Conservation (phyloP, 2,888 invertebrate species). For the Laspeyria flexula region DNA sequence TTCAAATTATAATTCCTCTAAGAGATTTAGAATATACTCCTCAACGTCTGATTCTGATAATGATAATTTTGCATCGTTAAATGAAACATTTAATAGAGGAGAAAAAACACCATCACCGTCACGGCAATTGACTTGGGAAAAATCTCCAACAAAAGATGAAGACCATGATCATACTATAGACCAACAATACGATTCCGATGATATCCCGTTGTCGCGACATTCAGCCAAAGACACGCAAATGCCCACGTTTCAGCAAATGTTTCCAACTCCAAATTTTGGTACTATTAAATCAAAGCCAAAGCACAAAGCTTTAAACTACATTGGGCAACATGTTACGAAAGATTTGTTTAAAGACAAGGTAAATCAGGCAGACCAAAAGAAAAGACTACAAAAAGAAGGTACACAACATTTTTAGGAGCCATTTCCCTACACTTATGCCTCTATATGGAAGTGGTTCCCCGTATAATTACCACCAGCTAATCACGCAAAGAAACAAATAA, state of each 20-base stretch:
- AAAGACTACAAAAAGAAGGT: too few species aligned
- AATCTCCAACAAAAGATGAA: not conserved
- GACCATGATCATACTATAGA: too few species aligned
- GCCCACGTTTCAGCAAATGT: not conserved
- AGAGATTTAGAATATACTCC: too few species aligned
- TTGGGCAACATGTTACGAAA: not conserved
- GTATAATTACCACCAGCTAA: conserved; percentile 17
- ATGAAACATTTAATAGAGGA: too few species aligned
- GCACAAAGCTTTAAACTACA: not conserved
- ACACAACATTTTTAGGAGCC: conserved; percentile 16
- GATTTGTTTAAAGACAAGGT: not conserved
- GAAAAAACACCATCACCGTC: too few species aligned
- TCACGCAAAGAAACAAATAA: conserved; percentile 17
- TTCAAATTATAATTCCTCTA: too few species aligned
- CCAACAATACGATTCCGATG: not conserved
- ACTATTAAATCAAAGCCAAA: not conserved
- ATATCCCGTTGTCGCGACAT: not conserved
- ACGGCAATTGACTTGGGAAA: too few species aligned
- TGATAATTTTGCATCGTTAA: too few species aligned
- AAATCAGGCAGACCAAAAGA: not conserved
- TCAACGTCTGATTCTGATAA: too few species aligned
- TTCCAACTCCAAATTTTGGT: not conserved
- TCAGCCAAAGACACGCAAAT: not conserved
- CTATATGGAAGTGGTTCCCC: conserved; percentile 20
- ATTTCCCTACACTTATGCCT: conserved; percentile 15